A percentile compares a stretch with the other conserved stretches of the same genome.
Evolutionary conservation across 1,140 invertebrate genomes (phyloP).

Genomic region (Cherax quadricarinatus): DNA sequence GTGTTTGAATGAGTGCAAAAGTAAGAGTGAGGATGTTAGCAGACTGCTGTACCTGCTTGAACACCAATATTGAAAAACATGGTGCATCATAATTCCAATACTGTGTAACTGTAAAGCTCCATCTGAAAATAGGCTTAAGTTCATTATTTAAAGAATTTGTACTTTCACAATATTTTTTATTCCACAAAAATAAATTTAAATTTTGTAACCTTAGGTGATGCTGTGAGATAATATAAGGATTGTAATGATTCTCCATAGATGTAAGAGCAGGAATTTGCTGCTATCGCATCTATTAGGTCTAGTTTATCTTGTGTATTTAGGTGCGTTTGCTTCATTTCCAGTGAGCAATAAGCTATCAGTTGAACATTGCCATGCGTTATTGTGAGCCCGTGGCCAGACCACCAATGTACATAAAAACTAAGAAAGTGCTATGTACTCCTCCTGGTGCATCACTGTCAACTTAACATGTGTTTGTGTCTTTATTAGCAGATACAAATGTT

Average conservation of each 20-base stretch:
- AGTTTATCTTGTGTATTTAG: slow-evolving; percentile 72
- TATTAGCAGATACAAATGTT: slow-evolving; percentile 72
- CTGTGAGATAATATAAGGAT: slow-evolving; percentile 68
- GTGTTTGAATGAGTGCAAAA: slow-evolving; percentile 62
- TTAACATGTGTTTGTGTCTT: slow-evolving; percentile 71
- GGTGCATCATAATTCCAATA: slow-evolving; percentile 69
- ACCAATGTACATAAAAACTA: slow-evolving; percentile 65
- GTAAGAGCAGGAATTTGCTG: slow-evolving; percentile 60
- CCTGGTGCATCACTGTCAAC: slow-evolving; percentile 71
- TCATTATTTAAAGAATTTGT: slow-evolving; percentile 71
- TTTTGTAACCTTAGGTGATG: slow-evolving; percentile 69
- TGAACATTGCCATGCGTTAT: slow-evolving; percentile 64
- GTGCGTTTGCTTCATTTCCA: slow-evolving; percentile 70
- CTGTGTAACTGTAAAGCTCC: slow-evolving; percentile 70
- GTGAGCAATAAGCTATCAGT: slow-evolving; percentile 72
- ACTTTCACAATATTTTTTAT: slow-evolving; percentile 71
- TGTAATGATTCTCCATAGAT: slow-evolving; percentile 71
- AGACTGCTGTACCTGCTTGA: slow-evolving; percentile 64
- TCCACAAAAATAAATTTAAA: slow-evolving; percentile 64
- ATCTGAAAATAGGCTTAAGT: slow-evolving; percentile 70
- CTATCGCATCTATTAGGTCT: slow-evolving; percentile 67
- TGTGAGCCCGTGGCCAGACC: slow-evolving; percentile 69
- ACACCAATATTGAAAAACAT: slow-evolving; percentile 65
- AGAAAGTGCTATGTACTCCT: slow-evolving; percentile 71
- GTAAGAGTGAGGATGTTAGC: slow-evolving; percentile 53